A percentile compares a stretch with the other conserved stretches of the same genome.
phyloP scores from a whole-genome alignment of 1,140 invertebrate species.

The Probaryconus sp. region DNA sequence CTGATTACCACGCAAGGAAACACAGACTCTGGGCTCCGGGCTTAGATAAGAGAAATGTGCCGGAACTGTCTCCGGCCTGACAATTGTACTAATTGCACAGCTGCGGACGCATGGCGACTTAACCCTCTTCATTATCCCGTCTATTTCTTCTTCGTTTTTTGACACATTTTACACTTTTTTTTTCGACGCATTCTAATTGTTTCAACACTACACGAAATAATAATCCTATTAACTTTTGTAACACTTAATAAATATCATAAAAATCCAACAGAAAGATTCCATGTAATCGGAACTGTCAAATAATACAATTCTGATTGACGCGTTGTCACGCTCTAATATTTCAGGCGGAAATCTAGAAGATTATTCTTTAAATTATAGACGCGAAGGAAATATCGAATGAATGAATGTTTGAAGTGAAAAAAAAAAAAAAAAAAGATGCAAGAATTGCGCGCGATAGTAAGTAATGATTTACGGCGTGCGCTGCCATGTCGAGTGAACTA shows the following conservation, averaged over 20 bases:
- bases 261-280: no score
- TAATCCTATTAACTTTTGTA: no score
- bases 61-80: constrained; percentile 64
- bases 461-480: constrained; percentile 39
- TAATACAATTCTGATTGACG: no score
- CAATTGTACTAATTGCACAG: constrained; percentile 71
- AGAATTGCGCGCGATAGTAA: constrained; percentile 4
- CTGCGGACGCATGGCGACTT: constrained; percentile 53
- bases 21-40: constrained; percentile 50
- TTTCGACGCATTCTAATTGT: constrained; percentile 53
- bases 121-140: constrained; percentile 68
- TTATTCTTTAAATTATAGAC: constrained; percentile 24
- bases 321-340: no score
- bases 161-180: constrained; percentile 42
- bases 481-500: constrained; percentile 25
- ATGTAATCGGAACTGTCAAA: no score
- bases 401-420: neutral
- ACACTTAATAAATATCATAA: no score
- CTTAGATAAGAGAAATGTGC: constrained; percentile 67
- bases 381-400: constrained; percentile 11
- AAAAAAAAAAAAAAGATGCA: no score
- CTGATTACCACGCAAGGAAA: constrained; percentile 66
- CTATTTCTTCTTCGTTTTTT: constrained; percentile 58
- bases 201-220: no score
- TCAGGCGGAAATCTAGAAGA: no score